Evolutionary conservation across 2,797 vertebrate genomes (phyloP).

Genomic region (Melanotaenia maccullochi): DNA sequence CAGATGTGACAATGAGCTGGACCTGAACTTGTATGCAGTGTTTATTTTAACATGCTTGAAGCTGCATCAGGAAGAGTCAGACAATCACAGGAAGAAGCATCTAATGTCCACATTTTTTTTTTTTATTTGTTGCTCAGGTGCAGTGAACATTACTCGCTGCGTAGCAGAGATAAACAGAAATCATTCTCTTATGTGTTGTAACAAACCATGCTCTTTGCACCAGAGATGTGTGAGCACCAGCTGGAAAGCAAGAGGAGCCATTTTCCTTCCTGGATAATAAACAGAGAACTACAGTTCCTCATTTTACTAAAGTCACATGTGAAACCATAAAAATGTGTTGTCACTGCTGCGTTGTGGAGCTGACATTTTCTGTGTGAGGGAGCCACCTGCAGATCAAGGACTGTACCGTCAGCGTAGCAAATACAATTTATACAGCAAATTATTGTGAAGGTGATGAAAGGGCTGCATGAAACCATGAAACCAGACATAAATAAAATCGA

Average conservation of each 20-base stretch:
- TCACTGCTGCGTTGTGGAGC: not conserved
- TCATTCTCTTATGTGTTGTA: not conserved
- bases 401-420: not conserved
- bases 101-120: slow-evolving; percentile 8
- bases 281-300: slow-evolving; percentile 13
- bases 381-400: slow-evolving; percentile 41
- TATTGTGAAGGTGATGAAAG: no score
- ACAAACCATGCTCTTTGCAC: not conserved
- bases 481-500: no score
- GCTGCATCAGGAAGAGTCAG: slow-evolving; percentile 34
- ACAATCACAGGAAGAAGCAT: slow-evolving; percentile 45
- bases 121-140: not conserved
- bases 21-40: slow-evolving; percentile 5
- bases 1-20: not conserved
- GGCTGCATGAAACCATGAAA: no score
- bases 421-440: no score
- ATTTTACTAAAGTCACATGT: slow-evolving; percentile 26
- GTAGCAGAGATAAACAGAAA: not conserved
- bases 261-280: not conserved
- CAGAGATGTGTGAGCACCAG: not conserved
- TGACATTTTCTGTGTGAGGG: slow-evolving; percentile 1
- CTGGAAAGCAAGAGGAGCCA: not conserved
- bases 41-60: slow-evolving; percentile 20
- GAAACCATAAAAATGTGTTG: slow-evolving; percentile 2
- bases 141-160: not conserved